Conservation (phyloP, 2,888 invertebrate genomes). For the Helleia helle region DNA sequence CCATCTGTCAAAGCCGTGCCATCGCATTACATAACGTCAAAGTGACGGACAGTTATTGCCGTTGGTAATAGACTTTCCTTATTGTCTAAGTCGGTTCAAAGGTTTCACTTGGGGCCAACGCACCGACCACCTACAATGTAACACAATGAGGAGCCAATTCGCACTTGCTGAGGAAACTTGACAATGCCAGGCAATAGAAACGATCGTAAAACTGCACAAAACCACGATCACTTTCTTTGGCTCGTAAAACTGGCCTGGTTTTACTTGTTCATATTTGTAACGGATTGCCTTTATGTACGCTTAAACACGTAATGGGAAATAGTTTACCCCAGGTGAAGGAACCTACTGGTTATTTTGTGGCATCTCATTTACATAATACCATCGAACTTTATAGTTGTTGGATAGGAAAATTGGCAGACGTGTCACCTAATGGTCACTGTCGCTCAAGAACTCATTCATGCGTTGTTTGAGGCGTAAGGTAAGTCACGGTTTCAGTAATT, state of each 20-base stretch:
- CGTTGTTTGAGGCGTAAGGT: too few relatives aligned
- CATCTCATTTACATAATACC: too few relatives aligned
- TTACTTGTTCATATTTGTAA: background rate
- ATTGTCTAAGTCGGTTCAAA: conserved; percentile 14
- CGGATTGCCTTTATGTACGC: background rate
- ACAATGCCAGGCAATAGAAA: conserved; percentile 24
- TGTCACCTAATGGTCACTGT: too few relatives aligned
- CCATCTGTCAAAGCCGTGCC: conserved; percentile 6
- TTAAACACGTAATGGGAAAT: too few relatives aligned
- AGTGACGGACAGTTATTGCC: conserved; percentile 11
- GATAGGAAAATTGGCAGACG: too few relatives aligned
- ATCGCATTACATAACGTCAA: conserved; percentile 7
- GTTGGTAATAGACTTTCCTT: too few relatives aligned
- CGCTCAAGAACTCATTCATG: too few relatives aligned
- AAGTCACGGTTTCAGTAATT: too few relatives aligned
- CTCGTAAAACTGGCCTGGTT: background rate
- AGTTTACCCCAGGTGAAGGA: too few relatives aligned
- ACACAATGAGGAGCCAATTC: conserved; percentile 23
- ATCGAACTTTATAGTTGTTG: too few relatives aligned
- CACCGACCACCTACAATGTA: conserved; percentile 19
- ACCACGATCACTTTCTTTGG: conserved; percentile 28
- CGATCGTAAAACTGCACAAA: conserved; percentile 20
- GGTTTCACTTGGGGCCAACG: conserved; percentile 10
- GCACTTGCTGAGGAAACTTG: conserved; percentile 25
- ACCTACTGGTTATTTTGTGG: too few relatives aligned